Evolutionary conservation across 2,113 vertebrate genomes (phyloP).

Genomic region (Balaenoptera acutorostrata): DNA sequence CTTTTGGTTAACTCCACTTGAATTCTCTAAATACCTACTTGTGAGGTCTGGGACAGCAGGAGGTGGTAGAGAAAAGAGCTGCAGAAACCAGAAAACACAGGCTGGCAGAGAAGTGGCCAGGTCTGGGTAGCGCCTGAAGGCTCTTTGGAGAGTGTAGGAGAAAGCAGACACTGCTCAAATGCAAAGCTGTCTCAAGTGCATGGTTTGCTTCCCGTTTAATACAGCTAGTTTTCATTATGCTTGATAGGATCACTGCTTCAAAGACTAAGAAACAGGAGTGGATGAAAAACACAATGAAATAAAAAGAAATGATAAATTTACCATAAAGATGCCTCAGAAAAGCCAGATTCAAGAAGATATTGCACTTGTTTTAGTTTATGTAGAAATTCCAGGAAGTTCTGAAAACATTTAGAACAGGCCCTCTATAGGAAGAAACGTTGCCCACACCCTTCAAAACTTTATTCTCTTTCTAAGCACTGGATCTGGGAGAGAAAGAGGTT

Average conservation of each 20-base stretch:
- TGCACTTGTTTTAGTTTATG: background rate
- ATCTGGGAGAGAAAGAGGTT: background rate
- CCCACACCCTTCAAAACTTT: background rate
- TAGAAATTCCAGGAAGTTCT: background rate
- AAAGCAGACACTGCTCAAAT: background rate
- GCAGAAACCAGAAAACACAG: background rate
- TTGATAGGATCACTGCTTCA: background rate
- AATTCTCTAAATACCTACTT: background rate
- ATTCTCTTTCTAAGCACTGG: background rate
- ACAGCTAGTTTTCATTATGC: background rate
- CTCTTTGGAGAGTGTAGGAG: background rate
- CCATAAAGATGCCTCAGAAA: background rate
- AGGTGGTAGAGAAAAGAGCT: background rate
- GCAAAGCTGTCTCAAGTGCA: background rate
- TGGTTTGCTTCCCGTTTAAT: background rate
- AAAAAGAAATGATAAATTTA: background rate
- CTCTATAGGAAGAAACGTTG: accelerated
- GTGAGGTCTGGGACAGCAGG: background rate
- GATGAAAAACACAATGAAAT: background rate
- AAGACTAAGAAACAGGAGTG: background rate
- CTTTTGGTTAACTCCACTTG: background rate
- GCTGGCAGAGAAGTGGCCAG: background rate
- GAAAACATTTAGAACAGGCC: background rate
- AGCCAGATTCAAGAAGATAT: background rate
- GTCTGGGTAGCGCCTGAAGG: background rate